phyloP scores from a whole-genome alignment of 35 echinoderm and acorn worm genomes.

The Chiridota heheva region DNA sequence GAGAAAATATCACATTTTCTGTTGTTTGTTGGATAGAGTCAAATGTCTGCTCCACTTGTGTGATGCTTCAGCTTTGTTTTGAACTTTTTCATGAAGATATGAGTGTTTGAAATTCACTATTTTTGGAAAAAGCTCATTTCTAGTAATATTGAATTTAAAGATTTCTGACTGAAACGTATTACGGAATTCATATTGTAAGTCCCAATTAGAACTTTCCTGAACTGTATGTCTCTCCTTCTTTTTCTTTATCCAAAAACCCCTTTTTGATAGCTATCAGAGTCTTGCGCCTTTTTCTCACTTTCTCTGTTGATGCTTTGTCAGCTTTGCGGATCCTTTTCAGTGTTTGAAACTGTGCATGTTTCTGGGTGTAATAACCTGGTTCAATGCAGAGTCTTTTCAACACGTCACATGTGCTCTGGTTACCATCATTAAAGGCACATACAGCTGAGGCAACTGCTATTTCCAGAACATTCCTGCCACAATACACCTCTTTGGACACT shows the following conservation, averaged over 20 bases:
- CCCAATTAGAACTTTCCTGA: not conserved
- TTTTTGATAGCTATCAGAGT: not conserved
- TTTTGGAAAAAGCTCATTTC: not conserved
- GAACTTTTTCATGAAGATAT: not conserved
- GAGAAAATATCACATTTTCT: not conserved
- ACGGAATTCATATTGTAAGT: not conserved
- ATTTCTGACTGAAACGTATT: not conserved
- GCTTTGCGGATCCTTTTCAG: not conserved
- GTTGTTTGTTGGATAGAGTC: not conserved
- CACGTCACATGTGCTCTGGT: not conserved
- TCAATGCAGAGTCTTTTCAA: not conserved
- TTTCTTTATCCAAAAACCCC: not conserved
- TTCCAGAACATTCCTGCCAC: slow-evolving; percentile 9
- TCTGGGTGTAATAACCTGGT: not conserved
- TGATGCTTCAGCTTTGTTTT: not conserved
- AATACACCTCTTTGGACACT: not conserved
- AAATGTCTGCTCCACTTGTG: not conserved
- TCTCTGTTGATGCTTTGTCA: not conserved
- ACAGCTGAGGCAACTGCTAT: not conserved
- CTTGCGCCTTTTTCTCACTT: not conserved
- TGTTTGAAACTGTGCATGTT: not conserved
- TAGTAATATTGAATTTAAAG: not conserved
- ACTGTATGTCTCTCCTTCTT: not conserved
- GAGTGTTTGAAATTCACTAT: not conserved
- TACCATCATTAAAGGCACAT: slow-evolving; percentile 2